These are phyloP conservation scores for Noctua comes DNA, from an alignment of 2,888 invertebrate species.

Conservation along the genomic window DNA sequence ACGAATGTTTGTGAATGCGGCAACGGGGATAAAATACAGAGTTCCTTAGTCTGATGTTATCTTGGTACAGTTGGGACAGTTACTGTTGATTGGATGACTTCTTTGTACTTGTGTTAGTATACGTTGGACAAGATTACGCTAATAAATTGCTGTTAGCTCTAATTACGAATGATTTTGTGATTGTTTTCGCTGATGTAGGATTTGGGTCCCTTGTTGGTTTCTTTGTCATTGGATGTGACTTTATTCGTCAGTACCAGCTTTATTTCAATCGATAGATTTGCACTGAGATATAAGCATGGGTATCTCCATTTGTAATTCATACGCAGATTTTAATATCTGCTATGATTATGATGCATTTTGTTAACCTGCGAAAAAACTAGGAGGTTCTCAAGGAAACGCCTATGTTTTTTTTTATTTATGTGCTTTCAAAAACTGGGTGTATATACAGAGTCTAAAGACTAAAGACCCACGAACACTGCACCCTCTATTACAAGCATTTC, in stretches of 20 bases:
- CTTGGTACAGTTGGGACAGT: slow-evolving; percentile 35
- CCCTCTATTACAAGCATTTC: neutral
- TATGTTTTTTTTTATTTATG: neutral
- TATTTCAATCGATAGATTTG: neutral
- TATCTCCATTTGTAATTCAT: neutral
- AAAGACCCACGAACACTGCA: neutral
- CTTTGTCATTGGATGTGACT: neutral
- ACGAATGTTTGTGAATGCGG: slow-evolving; percentile 68
- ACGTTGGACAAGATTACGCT: slow-evolving; percentile 45
- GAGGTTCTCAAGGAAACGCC: neutral
- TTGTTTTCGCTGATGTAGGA: slow-evolving; percentile 28
- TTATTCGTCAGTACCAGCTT: neutral
- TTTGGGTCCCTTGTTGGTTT: neutral
- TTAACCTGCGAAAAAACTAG: neutral
- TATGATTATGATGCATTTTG: neutral
- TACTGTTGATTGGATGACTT: slow-evolving; percentile 60
- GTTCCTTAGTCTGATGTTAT: slow-evolving; percentile 51
- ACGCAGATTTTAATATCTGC: neutral
- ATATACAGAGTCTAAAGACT: neutral
- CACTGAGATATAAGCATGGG: neutral
- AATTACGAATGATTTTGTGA: slow-evolving; percentile 54
- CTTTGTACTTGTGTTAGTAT: slow-evolving; percentile 42
- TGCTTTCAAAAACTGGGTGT: neutral
- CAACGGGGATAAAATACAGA: slow-evolving; percentile 52
- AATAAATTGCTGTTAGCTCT: slow-evolving; percentile 51